These are phyloP conservation scores for Cisticola juncidis DNA, from an alignment of 2,113 vertebrate species.

Conservation along the genomic window DNA sequence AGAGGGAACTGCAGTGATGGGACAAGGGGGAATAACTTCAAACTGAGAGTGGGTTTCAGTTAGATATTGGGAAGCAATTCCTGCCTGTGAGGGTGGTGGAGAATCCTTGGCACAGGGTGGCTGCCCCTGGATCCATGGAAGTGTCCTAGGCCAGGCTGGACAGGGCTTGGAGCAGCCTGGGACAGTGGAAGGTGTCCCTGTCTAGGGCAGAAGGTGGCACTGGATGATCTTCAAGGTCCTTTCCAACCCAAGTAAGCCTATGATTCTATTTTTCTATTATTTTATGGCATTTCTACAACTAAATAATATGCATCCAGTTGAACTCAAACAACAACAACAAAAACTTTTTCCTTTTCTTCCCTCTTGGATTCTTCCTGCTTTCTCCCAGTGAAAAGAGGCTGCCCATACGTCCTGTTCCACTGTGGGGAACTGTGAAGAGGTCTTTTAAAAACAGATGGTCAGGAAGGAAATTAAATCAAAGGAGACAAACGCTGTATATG, in stretches of 20 bases:
- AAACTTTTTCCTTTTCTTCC: neutral
- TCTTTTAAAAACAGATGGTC: neutral
- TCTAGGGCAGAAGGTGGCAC: too few relatives aligned
- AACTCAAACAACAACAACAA: neutral
- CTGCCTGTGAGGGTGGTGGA: accelerated
- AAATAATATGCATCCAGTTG: neutral
- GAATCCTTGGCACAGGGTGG: neutral
- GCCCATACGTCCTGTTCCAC: accelerated
- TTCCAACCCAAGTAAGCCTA: neutral
- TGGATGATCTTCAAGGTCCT: neutral
- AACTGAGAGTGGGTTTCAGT: neutral
- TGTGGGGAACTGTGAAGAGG: neutral
- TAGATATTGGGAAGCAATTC: neutral
- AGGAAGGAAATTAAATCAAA: neutral
- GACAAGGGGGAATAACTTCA: neutral
- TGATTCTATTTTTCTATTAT: neutral
- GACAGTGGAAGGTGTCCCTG: accelerated
- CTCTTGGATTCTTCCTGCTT: neutral
- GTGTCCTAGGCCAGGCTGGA: neutral
- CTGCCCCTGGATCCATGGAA: neutral
- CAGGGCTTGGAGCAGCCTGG: accelerated
- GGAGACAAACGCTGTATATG: neutral
- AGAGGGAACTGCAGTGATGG: neutral
- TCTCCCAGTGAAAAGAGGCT: neutral
- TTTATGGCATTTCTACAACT: neutral